Base-by-base conservation (phyloP, 1,140 invertebrate species). In the Musca vetustissima region DNA sequence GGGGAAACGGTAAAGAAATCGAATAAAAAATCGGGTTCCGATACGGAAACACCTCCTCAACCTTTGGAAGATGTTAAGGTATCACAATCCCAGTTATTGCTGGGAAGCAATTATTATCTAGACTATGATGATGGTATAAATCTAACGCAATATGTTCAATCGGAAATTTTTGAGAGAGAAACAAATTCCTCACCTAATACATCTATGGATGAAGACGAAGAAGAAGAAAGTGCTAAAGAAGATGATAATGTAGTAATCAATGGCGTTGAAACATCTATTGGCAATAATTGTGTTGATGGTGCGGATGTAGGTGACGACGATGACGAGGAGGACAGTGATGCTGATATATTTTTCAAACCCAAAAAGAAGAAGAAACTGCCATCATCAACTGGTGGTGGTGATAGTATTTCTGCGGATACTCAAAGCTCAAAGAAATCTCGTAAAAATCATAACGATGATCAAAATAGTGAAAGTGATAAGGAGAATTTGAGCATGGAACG, bases 121-220 rank as follows among this genome's bases (percentile, higher is more conserved):
- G 68, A 73, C 32, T 77, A 76, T 55, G 71, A 71, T 24, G 77
- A 79, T 69, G 76, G 70, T 19, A 74, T 78, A 49, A 69, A 77
- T 66, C 66, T 78, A 36, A 69, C 66, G 0, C 73, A 75, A 50
- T 78, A 77, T 70, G 74, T 77, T 14, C 76, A 75, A 50, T 22
- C 76, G 17, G 76, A 77, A 32, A 67, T 75, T 17, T 69, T 64
- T 48, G 53, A 68, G 28, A 67, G 32, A 4, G 28, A 61, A 19
- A 36, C 57, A 11, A n/a, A 36, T 17, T 61, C 57, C 2, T 32
- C 25, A 19, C 57, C 32, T 9, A 36, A n/a, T 4, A 15, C 57
- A n/a, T 36, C 36, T 4, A 21, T 36, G 11, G 32, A 24, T n/a
- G 57, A 49, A 49, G 48, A 59, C 4, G 28, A 61, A 4, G 28